Conservation (phyloP, 2,113 vertebrate genomes). For the Ivindomyrus marchei region DNA sequence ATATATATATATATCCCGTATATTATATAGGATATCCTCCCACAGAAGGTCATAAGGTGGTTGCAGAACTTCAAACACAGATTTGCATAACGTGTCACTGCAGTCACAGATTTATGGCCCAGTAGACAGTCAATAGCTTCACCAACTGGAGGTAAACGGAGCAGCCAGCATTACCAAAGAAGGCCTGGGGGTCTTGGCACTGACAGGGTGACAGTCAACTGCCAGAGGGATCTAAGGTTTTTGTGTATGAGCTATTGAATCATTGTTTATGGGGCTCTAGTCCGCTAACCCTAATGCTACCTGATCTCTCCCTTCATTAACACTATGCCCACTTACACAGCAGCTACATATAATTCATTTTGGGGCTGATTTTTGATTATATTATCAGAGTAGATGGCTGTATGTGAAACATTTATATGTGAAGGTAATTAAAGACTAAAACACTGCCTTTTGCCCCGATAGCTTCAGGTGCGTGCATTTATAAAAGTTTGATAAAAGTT, state of each 20-base stretch:
- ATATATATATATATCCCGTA: background rate
- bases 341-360: background rate
- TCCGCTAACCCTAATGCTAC: background rate
- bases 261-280: background rate
- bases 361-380: background rate
- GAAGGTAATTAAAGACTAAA: constrained; percentile 2
- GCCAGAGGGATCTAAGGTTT: background rate
- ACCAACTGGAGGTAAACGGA: background rate
- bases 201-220: background rate
- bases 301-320: background rate
- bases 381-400: background rate
- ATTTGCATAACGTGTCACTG: background rate
- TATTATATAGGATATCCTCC: background rate
- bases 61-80: background rate
- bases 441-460: background rate
- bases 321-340: background rate
- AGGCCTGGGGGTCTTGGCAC: background rate
- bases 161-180: background rate
- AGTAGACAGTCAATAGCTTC: background rate
- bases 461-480: background rate
- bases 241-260: background rate
- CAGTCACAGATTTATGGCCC: background rate
- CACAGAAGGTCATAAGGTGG: background rate
- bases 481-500: background rate
- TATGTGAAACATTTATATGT: background rate